Evolutionary conservation across 1,140 invertebrate genomes (phyloP).

Genomic region (Idris sp.): DNA sequence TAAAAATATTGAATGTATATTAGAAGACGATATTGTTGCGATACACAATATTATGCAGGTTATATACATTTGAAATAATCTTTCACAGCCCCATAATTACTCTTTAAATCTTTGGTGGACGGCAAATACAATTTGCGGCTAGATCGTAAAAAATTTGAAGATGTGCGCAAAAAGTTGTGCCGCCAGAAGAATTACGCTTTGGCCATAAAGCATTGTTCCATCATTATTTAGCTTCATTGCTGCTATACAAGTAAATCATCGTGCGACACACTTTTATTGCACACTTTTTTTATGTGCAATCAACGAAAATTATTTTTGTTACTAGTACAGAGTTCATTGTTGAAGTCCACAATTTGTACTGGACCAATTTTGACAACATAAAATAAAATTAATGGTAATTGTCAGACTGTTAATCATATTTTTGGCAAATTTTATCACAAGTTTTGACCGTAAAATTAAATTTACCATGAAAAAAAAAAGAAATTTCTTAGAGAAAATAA

Average conservation of each 20-base stretch:
- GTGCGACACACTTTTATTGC: constrained; percentile 58
- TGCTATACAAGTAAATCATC: constrained; percentile 63
- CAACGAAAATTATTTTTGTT: constrained; percentile 43
- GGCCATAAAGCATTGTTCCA: constrained; percentile 54
- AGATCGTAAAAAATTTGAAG: constrained; percentile 63
- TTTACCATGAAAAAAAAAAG: too few species aligned
- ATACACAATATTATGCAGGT: too few species aligned
- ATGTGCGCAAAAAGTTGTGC: constrained; percentile 49
- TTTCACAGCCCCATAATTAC: constrained; percentile 48
- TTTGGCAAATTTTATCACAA: too few species aligned
- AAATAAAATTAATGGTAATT: constrained; percentile 7
- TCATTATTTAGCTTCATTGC: constrained; percentile 62
- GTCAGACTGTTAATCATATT: too few species aligned
- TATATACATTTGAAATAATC: constrained; percentile 34
- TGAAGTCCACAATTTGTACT: constrained; percentile 24
- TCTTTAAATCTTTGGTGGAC: constrained; percentile 54
- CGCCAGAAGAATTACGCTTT: constrained; percentile 57
- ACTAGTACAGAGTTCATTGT: constrained; percentile 8
- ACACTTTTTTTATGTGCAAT: constrained; percentile 51
- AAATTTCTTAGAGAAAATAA: too few species aligned
- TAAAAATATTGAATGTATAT: too few species aligned
- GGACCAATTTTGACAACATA: constrained; percentile 2
- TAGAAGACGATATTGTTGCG: too few species aligned
- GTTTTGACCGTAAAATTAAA: too few species aligned
- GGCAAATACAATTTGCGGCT: constrained; percentile 31